phyloP scores from a whole-genome alignment of 2,113 vertebrate genomes.

The Trogon melanurus region DNA sequence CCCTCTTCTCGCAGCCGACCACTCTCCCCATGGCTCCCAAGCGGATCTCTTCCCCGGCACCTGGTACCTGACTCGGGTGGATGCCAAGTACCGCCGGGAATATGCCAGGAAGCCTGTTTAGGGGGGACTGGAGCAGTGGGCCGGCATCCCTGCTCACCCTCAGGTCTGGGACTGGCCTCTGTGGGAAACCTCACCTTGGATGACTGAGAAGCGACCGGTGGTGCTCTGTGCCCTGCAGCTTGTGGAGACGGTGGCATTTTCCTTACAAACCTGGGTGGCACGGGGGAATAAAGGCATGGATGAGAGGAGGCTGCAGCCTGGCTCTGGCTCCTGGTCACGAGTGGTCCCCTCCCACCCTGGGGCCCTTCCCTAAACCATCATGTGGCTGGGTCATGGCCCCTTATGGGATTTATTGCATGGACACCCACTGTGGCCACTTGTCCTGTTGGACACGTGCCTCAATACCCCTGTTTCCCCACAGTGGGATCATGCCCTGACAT shows the following conservation, averaged over 20 bases:
- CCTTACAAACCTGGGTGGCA: fast-evolving
- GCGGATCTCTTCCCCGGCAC: conserved; percentile 78
- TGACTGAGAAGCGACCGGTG: neutral
- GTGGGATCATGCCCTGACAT: fast-evolving
- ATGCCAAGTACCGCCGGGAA: conserved; percentile 72
- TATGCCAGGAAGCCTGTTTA: conserved; percentile 70
- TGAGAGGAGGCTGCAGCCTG: neutral
- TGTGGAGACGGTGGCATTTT: fast-evolving
- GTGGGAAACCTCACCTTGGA: neutral
- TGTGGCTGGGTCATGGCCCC: fast-evolving
- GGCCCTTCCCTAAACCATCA: fast-evolving
- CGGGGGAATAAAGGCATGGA: neutral
- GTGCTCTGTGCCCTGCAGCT: neutral
- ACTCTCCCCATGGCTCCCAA: conserved; percentile 70
- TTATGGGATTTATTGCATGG: neutral
- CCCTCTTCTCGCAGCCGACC: conserved; percentile 63
- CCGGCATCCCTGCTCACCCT: neutral
- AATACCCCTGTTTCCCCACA: neutral
- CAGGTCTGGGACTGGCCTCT: fast-evolving
- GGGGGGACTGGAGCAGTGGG: neutral
- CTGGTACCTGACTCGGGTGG: conserved; percentile 78
- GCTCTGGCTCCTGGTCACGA: neutral
- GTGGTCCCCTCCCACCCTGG: fast-evolving
- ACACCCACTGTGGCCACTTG: fast-evolving
- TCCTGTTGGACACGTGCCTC: fast-evolving